Evolutionary conservation across 2,888 invertebrate genomes (phyloP), one percentile per base, ranked within the genome.

Genomic region (Harpalus rufipes): DNA sequence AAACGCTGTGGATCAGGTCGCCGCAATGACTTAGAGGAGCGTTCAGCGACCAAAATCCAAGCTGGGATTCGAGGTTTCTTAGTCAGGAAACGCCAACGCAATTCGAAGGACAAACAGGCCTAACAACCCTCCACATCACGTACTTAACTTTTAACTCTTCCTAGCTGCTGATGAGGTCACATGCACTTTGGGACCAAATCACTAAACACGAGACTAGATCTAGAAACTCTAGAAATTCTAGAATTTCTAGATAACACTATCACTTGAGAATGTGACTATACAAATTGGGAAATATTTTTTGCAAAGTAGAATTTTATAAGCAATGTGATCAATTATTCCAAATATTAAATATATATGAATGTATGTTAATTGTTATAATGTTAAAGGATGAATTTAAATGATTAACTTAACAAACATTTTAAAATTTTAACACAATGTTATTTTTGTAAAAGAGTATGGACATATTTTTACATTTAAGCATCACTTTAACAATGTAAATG

Each of bases 11-110:
- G 65, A 0, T 65, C 61, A 14, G 80, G 80, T 1, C 65, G 85
- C 2, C 79, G 85, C 10, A 86, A 85, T 2, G 89, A 90, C 18
- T 63, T 91, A 32, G 90, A 91, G 85, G 90, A 91, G 87, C 89
- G 89, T 86, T 91, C 91, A 0, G 93, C 93, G 0, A 92, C 92
- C 1, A 93, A 92, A 88, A 93, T 93, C 83, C 93, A 93, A 88
- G 93, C 93, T 0, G 92, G 93, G 0, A 90, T 93, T 5, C 90
- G 93, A 10, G 93, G 93, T 5, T 93, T 92, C 87, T 89, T 93
- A 39, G 93, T 92, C 7, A 90, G 93, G 72, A 91, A 92, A 87
- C 89, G 92, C 81, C 92, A 92, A 85, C 91, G 92, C 87, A 91
- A 91, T 85, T 87, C 88, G 58, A 87, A 87, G 21, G 80, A 83